Base-by-base conservation (phyloP, 2,797 vertebrate genomes). In the Amniataba percoides region DNA sequence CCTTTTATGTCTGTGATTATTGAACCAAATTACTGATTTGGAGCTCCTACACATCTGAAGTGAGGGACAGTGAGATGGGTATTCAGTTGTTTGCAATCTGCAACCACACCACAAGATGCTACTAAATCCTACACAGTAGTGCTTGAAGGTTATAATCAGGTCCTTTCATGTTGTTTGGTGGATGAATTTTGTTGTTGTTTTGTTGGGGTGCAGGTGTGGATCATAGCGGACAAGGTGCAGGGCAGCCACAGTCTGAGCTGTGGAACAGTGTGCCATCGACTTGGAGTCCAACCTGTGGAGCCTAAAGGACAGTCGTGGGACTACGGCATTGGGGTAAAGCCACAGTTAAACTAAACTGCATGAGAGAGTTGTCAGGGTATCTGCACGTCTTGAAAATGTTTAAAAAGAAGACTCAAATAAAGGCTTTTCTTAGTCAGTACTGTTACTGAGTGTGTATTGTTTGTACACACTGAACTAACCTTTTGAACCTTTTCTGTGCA, bases 181-280 rank as follows among this genome's bases (percentile, higher is more conserved):
- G n/a, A 2, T 72, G 3, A 31, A 42, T 19, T 7, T 12, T 70
- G 18, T 25, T 58, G 1, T 71, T 52, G 43, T 78, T 42, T 43
- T 68, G 53, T 48, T 72, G 23, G 16, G 27, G 14, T 78, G 25
- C 34, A 99, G 98, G 96, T 99, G 85, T 99, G 98, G 98, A 97
- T 99, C 88, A 97, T 99, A 21, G 98, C 98, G 21, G 96, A 98
- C 91, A 99, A 98, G 82, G 98, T 99, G 27, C 98, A 99, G 90
- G 98, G 98, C 62, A 99, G 96, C 81, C 98, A 96, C 64, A 95
- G 98, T 74, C 91, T 99, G 93, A 99, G 98, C 93, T 96, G 96
- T 40, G 98, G 98, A 6, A 99, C 98, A 0, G 97, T 99, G 61
- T 99, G 98, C 68, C 98, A 95, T 31, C 96, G 98, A 7, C 93